These are phyloP conservation scores for Aleiodes testaceus DNA, from an alignment of 2,888 invertebrate species.

Conservation along the genomic window DNA sequence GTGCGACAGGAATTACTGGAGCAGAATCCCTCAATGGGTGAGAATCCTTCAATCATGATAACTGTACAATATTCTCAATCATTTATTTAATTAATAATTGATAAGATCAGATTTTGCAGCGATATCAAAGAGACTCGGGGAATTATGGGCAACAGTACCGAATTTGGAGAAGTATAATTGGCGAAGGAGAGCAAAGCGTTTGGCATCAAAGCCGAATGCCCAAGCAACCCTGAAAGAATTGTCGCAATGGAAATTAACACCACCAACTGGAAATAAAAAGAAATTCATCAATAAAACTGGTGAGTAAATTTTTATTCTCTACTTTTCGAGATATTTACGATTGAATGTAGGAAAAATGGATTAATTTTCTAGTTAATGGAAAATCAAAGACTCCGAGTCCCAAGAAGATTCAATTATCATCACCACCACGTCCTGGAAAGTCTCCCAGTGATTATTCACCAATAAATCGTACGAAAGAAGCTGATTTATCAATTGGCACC, in stretches of 20 bases:
- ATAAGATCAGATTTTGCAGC: conserved; percentile 81
- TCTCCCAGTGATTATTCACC: conserved; percentile 60
- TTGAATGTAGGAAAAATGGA: no score
- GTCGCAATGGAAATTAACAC: conserved; percentile 67
- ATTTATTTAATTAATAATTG: conserved; percentile 11
- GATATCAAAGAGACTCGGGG: conserved; percentile 88
- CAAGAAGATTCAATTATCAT: conserved; percentile 68
- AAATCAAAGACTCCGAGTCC: conserved; percentile 61
- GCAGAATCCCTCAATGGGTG: conserved; percentile 84
- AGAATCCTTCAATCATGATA: conserved; percentile 54
- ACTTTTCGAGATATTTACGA: no score
- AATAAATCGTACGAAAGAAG: conserved; percentile 67
- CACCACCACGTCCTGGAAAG: conserved; percentile 63
- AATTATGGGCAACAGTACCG: conserved; percentile 91
- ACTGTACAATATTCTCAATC: conserved; percentile 29
- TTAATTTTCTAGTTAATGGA: conserved; percentile 59
- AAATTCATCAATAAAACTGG: conserved; percentile 74
- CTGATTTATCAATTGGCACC: conserved; percentile 69
- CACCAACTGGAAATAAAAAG: conserved; percentile 64
- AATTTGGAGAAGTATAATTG: conserved; percentile 81
- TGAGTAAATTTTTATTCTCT: conserved; percentile 51
- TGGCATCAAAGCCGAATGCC: conserved; percentile 73
- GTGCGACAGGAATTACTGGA: conserved; percentile 83
- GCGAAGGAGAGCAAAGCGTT: conserved; percentile 87
- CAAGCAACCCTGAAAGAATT: conserved; percentile 63